Evolutionary conservation across 2,888 invertebrate species (phyloP), one percentile per base, ranked within the genome.

Genomic region (Diabrotica balteata): DNA sequence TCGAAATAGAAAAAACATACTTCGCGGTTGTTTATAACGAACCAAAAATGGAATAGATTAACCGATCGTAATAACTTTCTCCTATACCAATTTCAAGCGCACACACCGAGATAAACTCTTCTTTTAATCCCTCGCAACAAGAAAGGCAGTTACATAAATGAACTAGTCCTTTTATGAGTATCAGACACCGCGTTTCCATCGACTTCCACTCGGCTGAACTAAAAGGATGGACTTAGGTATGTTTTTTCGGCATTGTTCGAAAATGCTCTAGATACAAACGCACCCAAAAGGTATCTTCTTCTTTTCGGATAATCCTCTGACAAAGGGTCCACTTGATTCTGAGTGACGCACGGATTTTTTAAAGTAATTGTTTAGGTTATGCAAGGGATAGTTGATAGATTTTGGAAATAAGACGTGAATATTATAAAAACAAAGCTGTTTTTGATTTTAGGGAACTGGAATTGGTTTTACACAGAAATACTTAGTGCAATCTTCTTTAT

Each of bases 201-300:
- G 8, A 66, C 81, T 83, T 82, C 78, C 82, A 77, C 79, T 76
- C 77, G 78, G 75, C 76, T 80, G 81, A 75, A 80, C 82, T 82
- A 81, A 83, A 80, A 80, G 80, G 83, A 81, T 80, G 77, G 79
- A 67, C 71, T 73, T 71, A 71, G 73, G 64, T 61, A 63, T 55
- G 61, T 68, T 69, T 75, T 73, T 71, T 70, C 59, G 61, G 52
- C 58, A 64, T 72, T 72, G 72, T 72, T 66, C 58, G 62, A 32
- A 45, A 57, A 65, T 64, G 72, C 68, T 70, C 68, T 66, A 69
- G 57, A 72, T 72, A 66, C 61, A 69, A 67, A 61, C 55, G 63
- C 50, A 68, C 69, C 61, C 22, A 65, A 67, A 70, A 72, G 70
- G 65, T 68, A 73, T 75, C 72, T 55, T 57, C 46, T 63, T 46